phyloP scores from a whole-genome alignment of 2,113 vertebrate species.

The Cisticola juncidis region DNA sequence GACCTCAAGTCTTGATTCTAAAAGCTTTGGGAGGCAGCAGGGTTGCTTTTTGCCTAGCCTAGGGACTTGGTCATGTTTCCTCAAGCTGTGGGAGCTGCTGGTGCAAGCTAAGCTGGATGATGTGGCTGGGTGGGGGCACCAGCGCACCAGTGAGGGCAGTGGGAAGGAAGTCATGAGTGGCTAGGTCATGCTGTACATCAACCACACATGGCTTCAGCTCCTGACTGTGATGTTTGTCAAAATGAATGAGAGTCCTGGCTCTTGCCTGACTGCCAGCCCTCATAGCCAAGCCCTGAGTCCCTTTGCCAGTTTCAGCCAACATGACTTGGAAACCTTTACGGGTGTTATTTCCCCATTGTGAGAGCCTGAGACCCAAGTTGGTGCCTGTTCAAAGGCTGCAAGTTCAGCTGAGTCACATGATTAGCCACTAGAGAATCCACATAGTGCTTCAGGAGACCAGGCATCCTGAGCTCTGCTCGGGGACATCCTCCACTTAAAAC shows the following conservation, averaged over 20 bases:
- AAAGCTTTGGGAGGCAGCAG: not conserved
- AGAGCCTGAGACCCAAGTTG: not conserved
- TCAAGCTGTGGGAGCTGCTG: not conserved
- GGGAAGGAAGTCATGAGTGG: not conserved
- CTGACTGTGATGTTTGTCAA: not conserved
- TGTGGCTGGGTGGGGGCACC: too few species aligned
- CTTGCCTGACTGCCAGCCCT: not conserved
- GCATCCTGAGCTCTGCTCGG: not conserved
- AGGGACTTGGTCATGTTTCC: not conserved
- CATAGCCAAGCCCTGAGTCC: not conserved
- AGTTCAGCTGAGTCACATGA: not conserved
- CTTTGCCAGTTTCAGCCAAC: not conserved
- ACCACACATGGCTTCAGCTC: not conserved
- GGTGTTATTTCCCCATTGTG: not conserved
- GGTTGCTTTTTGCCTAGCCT: not conserved
- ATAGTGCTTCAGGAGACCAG: not conserved
- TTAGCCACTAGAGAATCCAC: not conserved
- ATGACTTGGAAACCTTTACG: not conserved
- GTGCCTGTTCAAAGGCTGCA: not conserved
- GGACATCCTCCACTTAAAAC: not conserved
- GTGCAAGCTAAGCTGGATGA: too few species aligned
- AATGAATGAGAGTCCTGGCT: not conserved
- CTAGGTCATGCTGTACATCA: not conserved
- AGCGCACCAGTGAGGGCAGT: not conserved
- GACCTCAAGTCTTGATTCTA: not conserved